These are phyloP conservation scores for Drosophila ogumai DNA, from an alignment of 1,140 invertebrate species.

Conservation along the genomic window DNA sequence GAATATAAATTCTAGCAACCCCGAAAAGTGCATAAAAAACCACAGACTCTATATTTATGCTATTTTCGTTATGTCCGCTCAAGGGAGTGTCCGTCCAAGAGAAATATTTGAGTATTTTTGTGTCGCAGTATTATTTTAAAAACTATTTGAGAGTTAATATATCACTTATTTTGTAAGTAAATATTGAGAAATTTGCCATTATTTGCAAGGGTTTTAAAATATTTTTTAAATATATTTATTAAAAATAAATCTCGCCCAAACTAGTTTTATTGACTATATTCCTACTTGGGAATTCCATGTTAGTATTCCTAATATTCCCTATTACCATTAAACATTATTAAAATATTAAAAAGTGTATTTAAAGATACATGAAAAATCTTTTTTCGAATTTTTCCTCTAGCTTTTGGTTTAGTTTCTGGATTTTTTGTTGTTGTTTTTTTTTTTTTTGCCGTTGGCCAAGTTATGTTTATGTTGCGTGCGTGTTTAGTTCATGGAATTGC, in stretches of 20 bases:
- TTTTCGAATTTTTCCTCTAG: background rate
- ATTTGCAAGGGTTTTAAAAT: background rate
- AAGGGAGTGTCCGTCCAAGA: background rate
- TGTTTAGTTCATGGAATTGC: constrained; percentile 70
- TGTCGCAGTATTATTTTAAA: background rate
- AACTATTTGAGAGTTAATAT: background rate
- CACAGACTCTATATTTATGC: background rate
- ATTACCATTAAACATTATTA: background rate
- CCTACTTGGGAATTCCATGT: background rate
- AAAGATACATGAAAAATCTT: background rate
- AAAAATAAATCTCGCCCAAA: too few relatives aligned
- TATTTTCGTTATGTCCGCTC: background rate
- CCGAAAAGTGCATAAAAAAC: background rate
- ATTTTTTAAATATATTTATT: too few relatives aligned
- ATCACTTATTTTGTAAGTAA: background rate
- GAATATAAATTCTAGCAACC: background rate
- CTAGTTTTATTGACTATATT: too few relatives aligned
- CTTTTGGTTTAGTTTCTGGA: background rate
- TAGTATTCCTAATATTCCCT: background rate
- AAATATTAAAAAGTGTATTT: background rate
- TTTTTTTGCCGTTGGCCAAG: constrained; percentile 19
- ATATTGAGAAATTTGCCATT: background rate
- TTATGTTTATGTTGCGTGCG: constrained; percentile 66
- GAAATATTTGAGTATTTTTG: background rate
- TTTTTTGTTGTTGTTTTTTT: background rate